These are phyloP conservation scores for Lacanobia oleracea DNA, from an alignment of 2,888 invertebrate genomes.

Conservation along the genomic window DNA sequence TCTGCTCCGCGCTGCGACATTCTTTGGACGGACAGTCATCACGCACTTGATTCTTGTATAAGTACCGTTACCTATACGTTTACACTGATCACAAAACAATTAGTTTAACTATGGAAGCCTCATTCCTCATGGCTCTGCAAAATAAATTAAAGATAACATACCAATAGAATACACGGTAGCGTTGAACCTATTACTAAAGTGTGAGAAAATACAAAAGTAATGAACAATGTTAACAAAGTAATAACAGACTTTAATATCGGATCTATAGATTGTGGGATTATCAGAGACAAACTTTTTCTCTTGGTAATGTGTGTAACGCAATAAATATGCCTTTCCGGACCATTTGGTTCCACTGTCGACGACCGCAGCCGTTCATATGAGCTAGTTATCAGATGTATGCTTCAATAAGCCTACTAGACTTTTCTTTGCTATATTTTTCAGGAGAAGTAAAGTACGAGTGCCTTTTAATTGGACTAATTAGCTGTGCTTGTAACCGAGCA, in stretches of 20 bases:
- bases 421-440: not conserved
- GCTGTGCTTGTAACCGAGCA: not conserved
- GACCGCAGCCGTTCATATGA: slow-evolving; percentile 35
- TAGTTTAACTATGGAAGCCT: too few species aligned
- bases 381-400: slow-evolving; percentile 41
- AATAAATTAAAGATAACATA: not conserved
- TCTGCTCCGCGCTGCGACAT: too few species aligned
- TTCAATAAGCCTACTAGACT: slow-evolving; percentile 17
- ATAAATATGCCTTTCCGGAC: slow-evolving; percentile 43
- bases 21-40: too few species aligned
- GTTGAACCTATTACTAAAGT: slow-evolving; percentile 10
- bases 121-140: too few species aligned
- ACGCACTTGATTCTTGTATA: too few species aligned
- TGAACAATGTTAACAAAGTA: slow-evolving; percentile 30
- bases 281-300: slow-evolving; percentile 34
- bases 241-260: slow-evolving; percentile 39
- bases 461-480: not conserved
- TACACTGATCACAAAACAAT: too few species aligned
- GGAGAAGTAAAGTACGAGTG: not conserved
- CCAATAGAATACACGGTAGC: not conserved
- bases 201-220: slow-evolving; percentile 30
- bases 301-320: slow-evolving; percentile 21
- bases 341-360: slow-evolving; percentile 43
- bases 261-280: slow-evolving; percentile 30
- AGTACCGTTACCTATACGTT: too few species aligned